phyloP scores from a whole-genome alignment of 2,888 invertebrate species.

The Cyaniris semiargus region DNA sequence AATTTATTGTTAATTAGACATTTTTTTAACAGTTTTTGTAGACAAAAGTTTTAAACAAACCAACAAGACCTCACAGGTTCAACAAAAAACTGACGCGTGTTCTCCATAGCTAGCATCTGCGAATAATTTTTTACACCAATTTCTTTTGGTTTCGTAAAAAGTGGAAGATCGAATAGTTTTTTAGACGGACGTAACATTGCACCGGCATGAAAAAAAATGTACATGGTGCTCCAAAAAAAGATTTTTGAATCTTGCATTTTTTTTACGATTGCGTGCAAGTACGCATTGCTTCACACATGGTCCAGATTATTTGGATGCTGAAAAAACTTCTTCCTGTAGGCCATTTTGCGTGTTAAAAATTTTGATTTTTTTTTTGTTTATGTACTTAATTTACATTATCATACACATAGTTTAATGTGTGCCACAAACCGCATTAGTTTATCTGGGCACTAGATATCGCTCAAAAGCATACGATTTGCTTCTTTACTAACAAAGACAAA shows the following conservation, averaged over 20 bases:
- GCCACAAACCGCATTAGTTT: too few relatives aligned
- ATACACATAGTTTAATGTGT: too few relatives aligned
- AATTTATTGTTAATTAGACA: constrained; percentile 59
- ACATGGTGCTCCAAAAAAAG: constrained; percentile 39
- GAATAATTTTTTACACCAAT: constrained; percentile 68
- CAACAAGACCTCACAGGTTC: constrained; percentile 56
- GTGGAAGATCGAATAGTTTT: constrained; percentile 54
- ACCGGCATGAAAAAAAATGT: constrained; percentile 45
- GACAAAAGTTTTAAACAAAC: constrained; percentile 54
- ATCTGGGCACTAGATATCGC: too few relatives aligned
- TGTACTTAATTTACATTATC: too few relatives aligned
- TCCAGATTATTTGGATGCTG: neutral
- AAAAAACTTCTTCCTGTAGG: neutral
- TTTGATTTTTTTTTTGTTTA: neutral
- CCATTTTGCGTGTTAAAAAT: neutral
- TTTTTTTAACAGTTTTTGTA: neutral
- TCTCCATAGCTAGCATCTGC: constrained; percentile 78
- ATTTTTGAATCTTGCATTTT: constrained; percentile 15
- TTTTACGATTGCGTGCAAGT: constrained; percentile 25
- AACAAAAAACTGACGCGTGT: constrained; percentile 39
- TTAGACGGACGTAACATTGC: constrained; percentile 56
- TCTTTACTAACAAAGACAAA: too few relatives aligned
- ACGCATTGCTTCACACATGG: constrained; percentile 1
- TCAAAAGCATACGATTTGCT: too few relatives aligned
- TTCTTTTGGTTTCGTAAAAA: constrained; percentile 67